Evolutionary conservation across 2,113 vertebrate species (phyloP), one percentile per base, ranked within the genome.

Genomic region (Chionodraco myersi): DNA sequence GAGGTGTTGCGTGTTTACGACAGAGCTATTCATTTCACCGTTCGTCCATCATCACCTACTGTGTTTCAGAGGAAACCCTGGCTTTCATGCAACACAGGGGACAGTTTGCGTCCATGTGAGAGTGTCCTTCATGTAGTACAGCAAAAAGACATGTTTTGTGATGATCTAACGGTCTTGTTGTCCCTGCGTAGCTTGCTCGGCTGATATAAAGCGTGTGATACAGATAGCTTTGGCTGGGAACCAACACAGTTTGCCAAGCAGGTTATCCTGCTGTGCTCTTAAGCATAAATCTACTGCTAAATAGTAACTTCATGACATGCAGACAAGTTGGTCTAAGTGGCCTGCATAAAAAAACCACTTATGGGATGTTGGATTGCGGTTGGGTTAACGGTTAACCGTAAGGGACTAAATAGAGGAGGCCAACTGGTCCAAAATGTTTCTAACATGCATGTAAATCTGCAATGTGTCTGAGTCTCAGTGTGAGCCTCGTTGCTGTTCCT

Each of bases 201-300:
- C 83, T 75, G 74, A 82, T 86, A 76, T 76, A 75, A 75, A 84
- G 74, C 75, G 88, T 85, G 86, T 87, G 70, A 84, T 87, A 76
- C 73, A 79, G 83, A 90, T 83, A 75, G 81, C 59, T 79, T 89
- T 92, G 92, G 90, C 89, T 63, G 64, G 21, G 80, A 82, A 88
- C 87, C 86, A 93, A 79, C 72, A 56, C 79, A 74, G 78, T 90
- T 89, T 90, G 89, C 86, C 90, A 90, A 89, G 84, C 79, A 83
- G 85, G 91, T 90, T 89, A 90, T 86, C 91, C 88, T 66, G 86
- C 87, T 89, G 86, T 89, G 88, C 86, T 88, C 83, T 91, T 90
- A 72, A 79, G 83, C 90, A 93, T 93, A 91, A 94, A 93, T 91
- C 89, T 89, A 67, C 84, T 72, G 84, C 82, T 93, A 89, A 93